These are phyloP conservation scores for Pseudachorutes palmiensis DNA, from an alignment of 1,140 invertebrate genomes.

Conservation along the genomic window DNA sequence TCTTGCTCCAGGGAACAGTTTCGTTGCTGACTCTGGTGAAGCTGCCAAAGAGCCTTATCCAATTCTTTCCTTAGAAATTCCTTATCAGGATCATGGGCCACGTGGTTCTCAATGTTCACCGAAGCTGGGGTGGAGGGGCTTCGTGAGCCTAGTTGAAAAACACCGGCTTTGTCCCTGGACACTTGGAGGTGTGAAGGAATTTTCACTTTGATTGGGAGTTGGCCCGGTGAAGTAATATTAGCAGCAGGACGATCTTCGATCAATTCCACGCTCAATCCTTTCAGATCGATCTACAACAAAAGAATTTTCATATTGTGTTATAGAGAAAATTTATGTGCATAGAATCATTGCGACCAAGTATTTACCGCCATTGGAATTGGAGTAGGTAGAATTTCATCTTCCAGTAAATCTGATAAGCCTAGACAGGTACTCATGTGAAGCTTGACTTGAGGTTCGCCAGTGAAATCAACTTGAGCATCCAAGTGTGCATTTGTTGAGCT, in stretches of 20 bases:
- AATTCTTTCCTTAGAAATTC: slow-evolving; percentile 16
- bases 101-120: too few relatives aligned
- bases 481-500: slow-evolving; percentile 42
- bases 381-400: slow-evolving; percentile 71
- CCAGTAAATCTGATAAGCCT: slow-evolving; percentile 67
- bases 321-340: not conserved
- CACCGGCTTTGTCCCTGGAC: slow-evolving; percentile 56
- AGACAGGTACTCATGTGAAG: slow-evolving; percentile 72
- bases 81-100: not conserved
- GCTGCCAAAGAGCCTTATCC: slow-evolving; percentile 19
- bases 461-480: slow-evolving; percentile 51
- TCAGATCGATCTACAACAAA: slow-evolving; percentile 49
- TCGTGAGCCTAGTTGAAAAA: slow-evolving; percentile 54
- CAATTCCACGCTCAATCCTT: slow-evolving; percentile 62
- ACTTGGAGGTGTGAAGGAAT: slow-evolving; percentile 58
- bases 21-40: slow-evolving; percentile 15
- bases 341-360: not conserved
- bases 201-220: slow-evolving; percentile 66
- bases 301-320: not conserved
- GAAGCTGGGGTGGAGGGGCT: not conserved
- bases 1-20: slow-evolving; percentile 20
- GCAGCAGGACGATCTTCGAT: slow-evolving; percentile 68
- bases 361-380: slow-evolving; percentile 68
- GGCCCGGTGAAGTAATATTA: slow-evolving; percentile 72
- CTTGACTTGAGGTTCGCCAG: slow-evolving; percentile 54